A percentile compares a stretch with the other conserved stretches of the same genome.
Evolutionary conservation across 2,797 vertebrate species (phyloP).

Genomic region (Sebastes cheni): DNA sequence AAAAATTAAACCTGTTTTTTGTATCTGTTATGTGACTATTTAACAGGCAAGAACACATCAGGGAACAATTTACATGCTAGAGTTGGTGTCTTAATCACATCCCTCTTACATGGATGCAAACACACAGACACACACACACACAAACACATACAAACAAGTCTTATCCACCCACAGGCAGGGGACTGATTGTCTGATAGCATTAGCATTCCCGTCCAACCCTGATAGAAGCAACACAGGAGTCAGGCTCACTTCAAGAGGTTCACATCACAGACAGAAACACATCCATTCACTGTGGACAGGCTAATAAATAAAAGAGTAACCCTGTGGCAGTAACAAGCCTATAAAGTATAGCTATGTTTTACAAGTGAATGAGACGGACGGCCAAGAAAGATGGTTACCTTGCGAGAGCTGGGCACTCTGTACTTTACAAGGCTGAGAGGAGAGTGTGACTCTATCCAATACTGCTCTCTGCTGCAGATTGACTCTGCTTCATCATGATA

Average conservation of each 20-base stretch:
- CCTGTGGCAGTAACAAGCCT: slow-evolving; percentile 80
- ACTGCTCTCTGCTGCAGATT: slow-evolving; percentile 42
- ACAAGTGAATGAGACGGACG: slow-evolving; percentile 75
- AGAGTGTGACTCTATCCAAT: slow-evolving; percentile 44
- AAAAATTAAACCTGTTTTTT: slow-evolving; percentile 6
- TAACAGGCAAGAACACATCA: slow-evolving; percentile 16
- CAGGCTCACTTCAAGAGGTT: slow-evolving; percentile 76
- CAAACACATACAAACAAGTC: neutral
- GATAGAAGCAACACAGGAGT: slow-evolving; percentile 74
- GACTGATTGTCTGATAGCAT: slow-evolving; percentile 78
- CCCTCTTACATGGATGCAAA: slow-evolving; percentile 38
- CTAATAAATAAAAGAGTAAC: slow-evolving; percentile 84
- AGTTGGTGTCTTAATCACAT: slow-evolving; percentile 44
- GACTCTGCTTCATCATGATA: slow-evolving; percentile 65
- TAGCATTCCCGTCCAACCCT: slow-evolving; percentile 76
- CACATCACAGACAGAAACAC: slow-evolving; percentile 74
- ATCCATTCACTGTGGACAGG: slow-evolving; percentile 75
- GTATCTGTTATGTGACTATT: neutral
- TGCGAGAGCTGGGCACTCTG: slow-evolving; percentile 50
- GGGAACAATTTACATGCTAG: slow-evolving; percentile 33
- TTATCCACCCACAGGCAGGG: slow-evolving; percentile 65
- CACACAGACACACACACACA: neutral
- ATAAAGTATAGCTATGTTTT: slow-evolving; percentile 82
- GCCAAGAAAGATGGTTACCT: slow-evolving; percentile 70
- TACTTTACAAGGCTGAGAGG: slow-evolving; percentile 70